phyloP scores from a whole-genome alignment of 2,888 invertebrate genomes.

The Lasioglossum calceatum region DNA sequence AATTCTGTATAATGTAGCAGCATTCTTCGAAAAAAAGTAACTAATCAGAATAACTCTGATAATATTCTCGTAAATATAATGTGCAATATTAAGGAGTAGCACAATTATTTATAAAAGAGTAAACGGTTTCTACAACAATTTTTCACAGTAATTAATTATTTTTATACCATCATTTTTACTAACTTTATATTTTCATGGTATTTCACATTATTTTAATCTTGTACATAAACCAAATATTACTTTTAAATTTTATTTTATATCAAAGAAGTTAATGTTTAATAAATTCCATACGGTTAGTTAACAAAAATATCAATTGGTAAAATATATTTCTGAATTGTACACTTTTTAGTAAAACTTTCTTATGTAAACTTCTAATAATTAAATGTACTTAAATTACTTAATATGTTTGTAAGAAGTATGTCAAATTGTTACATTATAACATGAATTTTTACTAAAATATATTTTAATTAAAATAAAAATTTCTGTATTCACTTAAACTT shows the following conservation, averaged over 20 bases:
- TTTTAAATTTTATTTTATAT: constrained; percentile 18
- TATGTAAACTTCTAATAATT: constrained; percentile 41
- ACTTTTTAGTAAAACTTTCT: constrained; percentile 28
- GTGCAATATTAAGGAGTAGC: constrained; percentile 46
- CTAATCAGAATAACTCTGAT: constrained; percentile 22
- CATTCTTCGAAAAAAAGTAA: constrained; percentile 31
- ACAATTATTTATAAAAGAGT: constrained; percentile 44
- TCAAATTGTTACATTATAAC: constrained; percentile 48
- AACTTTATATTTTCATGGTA: constrained; percentile 31
- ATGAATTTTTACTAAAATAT: constrained; percentile 35
- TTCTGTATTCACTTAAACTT: constrained; percentile 13
- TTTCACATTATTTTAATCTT: constrained; percentile 35
- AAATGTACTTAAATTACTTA: constrained; percentile 57
- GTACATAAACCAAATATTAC: constrained; percentile 31
- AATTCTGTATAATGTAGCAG: constrained; percentile 22
- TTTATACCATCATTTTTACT: constrained; percentile 13
- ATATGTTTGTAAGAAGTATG: constrained; percentile 57
- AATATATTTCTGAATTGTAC: constrained; percentile 5
- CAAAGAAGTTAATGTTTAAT: constrained; percentile 17
- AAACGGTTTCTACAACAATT: constrained; percentile 8
- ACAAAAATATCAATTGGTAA: constrained; percentile 32
- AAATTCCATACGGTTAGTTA: not conserved
- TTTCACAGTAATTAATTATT: constrained; percentile 22
- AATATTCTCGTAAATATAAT: constrained; percentile 48
- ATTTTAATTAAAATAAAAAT: constrained; percentile 36